phyloP scores from a whole-genome alignment of 2,797 vertebrate genomes.

The Lithobates sylvaticus region DNA sequence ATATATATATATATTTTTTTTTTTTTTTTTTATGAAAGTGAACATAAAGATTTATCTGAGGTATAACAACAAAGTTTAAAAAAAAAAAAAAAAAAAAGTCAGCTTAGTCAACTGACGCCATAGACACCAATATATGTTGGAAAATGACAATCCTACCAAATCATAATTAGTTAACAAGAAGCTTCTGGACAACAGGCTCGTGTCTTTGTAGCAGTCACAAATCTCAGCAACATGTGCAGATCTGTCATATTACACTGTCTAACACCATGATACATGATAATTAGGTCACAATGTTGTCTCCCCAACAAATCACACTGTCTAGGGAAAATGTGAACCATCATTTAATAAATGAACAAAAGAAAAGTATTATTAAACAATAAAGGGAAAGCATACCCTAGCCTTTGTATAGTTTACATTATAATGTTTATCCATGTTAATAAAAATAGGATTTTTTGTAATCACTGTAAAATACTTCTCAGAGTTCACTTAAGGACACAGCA shows the following conservation, averaged over 20 bases:
- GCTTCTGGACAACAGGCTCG: constrained; percentile 6
- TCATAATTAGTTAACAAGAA: not conserved
- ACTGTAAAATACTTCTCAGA: too few species aligned
- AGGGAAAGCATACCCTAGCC: not conserved
- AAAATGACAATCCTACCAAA: not conserved
- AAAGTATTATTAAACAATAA: not conserved
- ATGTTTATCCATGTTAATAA: too few species aligned
- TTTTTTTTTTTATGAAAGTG: too few species aligned
- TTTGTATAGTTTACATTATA: not conserved
- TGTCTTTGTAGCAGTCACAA: constrained; percentile 32
- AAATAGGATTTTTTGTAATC: too few species aligned
- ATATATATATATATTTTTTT: too few species aligned
- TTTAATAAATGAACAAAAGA: constrained; percentile 18
- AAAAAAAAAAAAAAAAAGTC: not conserved
- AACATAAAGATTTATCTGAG: too few species aligned
- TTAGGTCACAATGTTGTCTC: constrained; percentile 31
- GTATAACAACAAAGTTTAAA: too few species aligned
- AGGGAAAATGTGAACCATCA: constrained; percentile 12
- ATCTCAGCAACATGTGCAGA: constrained; percentile 26
- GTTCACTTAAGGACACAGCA: too few species aligned
- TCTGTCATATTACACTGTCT: constrained; percentile 29
- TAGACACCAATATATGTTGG: not conserved
- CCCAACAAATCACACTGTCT: constrained; percentile 29
- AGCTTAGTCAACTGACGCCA: not conserved
- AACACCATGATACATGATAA: constrained; percentile 24